Conservation (phyloP, 2,797 vertebrate species). For the Gymnoscopelus braueri region DNA sequence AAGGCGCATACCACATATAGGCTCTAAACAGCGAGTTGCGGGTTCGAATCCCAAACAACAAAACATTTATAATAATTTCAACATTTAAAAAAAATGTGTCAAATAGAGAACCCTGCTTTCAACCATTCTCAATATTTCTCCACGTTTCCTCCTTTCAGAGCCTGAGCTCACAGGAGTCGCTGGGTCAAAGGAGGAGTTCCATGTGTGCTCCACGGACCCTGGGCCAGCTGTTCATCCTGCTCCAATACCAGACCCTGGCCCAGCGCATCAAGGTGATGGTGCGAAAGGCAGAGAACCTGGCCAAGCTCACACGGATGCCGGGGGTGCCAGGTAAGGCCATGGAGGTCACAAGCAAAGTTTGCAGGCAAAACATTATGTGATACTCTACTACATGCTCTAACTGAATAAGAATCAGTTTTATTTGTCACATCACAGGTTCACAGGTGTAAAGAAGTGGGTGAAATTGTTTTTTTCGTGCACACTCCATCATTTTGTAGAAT, state of each 20-base stretch:
- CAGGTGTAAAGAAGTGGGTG: too few relatives aligned
- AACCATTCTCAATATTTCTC: neutral
- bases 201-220: conserved; percentile 54
- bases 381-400: too few relatives aligned
- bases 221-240: conserved; percentile 84
- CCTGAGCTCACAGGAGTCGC: conserved; percentile 78
- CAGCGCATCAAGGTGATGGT: conserved; percentile 87
- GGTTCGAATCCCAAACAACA: too few relatives aligned
- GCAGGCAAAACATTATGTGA: neutral
- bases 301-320: conserved; percentile 82
- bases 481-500: too few relatives aligned
- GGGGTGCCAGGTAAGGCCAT: conserved; percentile 79
- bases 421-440: too few relatives aligned
- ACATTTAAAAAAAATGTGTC: too few relatives aligned
- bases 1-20: too few relatives aligned
- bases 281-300: conserved; percentile 83
- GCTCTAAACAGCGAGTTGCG: too few relatives aligned
- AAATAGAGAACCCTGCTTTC: too few relatives aligned
- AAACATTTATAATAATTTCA: too few relatives aligned
- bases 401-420: too few relatives aligned
- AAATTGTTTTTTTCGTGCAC: too few relatives aligned
- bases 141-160: conserved; percentile 65
- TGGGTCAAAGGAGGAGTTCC: conserved; percentile 48
- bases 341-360: neutral
- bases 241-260: conserved; percentile 84